Percentiles rank a stretch among this genome's conserved stretches.
Evolutionary conservation across 2,113 vertebrate species (phyloP).

Genomic region (Bubalus kerabau): DNA sequence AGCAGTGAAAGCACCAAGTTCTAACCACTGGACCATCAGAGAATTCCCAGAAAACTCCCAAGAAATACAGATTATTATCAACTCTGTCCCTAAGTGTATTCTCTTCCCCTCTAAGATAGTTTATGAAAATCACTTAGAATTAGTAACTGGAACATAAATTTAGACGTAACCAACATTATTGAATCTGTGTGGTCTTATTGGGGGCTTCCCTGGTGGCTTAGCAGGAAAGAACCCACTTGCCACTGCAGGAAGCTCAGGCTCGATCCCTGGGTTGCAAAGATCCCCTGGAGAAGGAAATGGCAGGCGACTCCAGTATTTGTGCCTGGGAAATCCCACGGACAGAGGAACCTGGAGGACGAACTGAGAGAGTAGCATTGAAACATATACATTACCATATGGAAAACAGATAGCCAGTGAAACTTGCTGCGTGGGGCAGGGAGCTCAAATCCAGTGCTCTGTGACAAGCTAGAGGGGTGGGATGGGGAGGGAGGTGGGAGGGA

Average conservation of each 20-base stretch:
- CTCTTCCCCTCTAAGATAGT: not conserved
- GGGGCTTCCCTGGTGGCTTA: not conserved
- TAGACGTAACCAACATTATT: not conserved
- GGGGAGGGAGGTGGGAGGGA: not conserved
- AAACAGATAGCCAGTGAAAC: not conserved
- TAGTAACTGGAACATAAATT: not conserved
- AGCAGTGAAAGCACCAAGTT: not conserved
- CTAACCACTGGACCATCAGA: not conserved
- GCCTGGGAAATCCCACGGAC: not conserved
- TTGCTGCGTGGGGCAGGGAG: not conserved
- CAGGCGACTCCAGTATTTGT: fast-evolving
- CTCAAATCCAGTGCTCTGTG: not conserved
- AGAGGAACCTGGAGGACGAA: not conserved
- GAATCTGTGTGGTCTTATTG: not conserved
- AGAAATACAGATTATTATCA: not conserved
- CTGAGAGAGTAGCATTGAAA: not conserved
- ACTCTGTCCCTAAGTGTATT: not conserved
- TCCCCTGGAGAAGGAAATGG: not conserved
- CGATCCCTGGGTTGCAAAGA: not conserved
- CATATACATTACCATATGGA: not conserved
- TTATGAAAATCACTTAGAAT: not conserved
- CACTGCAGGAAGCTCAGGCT: not conserved
- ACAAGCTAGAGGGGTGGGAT: not conserved
- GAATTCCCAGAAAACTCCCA: not conserved
- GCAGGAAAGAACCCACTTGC: not conserved